Conservation (phyloP, 2,113 vertebrate species). For the Tylochromis polylepis region DNA sequence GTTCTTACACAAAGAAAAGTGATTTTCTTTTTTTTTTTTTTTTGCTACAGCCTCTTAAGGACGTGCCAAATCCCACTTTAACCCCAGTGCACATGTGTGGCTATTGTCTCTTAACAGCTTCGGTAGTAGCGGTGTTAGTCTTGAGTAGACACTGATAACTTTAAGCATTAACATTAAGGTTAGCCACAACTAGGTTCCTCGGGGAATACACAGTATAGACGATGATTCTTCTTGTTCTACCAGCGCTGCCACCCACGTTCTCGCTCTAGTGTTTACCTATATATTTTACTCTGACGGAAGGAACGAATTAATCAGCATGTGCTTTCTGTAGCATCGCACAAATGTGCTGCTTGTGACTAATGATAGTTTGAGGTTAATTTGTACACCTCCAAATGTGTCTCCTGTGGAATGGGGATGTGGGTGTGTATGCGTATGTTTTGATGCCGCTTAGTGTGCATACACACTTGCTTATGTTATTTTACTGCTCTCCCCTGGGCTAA, state of each 20-base stretch:
- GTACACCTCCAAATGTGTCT: slow-evolving; percentile 42
- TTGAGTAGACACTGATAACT: slow-evolving; percentile 56
- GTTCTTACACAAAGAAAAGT: neutral
- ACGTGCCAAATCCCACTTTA: neutral
- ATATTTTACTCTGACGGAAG: slow-evolving; percentile 37
- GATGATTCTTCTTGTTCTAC: slow-evolving; percentile 40
- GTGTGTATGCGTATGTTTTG: neutral
- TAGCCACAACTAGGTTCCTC: slow-evolving; percentile 19
- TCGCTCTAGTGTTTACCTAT: slow-evolving; percentile 48
- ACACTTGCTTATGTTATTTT: slow-evolving; percentile 48
- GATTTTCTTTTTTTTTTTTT: too few relatives aligned
- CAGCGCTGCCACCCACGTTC: slow-evolving; percentile 27
- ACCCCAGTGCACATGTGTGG: neutral
- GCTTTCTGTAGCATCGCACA: slow-evolving; percentile 14
- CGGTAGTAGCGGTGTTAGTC: neutral
- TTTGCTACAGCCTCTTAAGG: neutral
- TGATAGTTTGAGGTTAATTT: slow-evolving; percentile 67
- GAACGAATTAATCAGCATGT: slow-evolving; percentile 59
- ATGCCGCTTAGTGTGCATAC: neutral
- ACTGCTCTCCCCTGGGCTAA: slow-evolving; percentile 35
- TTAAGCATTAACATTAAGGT: too few relatives aligned
- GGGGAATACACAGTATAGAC: slow-evolving; percentile 1
- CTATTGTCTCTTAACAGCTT: neutral
- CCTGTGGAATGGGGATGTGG: slow-evolving; percentile 8
- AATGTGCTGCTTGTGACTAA: slow-evolving; percentile 52